Conservation (phyloP, 2,113 vertebrate genomes). For the Phalacrocorax brasilianus region DNA sequence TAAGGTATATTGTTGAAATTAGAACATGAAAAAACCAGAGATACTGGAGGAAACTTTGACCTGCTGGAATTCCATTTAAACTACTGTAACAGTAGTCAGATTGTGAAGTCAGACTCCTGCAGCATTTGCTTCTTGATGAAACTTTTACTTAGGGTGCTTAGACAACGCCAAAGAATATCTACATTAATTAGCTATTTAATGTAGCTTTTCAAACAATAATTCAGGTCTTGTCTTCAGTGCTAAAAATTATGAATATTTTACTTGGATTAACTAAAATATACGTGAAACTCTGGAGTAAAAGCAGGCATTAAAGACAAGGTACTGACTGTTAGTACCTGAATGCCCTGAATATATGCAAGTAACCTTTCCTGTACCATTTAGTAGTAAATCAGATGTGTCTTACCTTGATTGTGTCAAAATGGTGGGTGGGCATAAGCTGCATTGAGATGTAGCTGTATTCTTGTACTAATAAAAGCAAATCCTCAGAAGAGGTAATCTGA, state of each 20-base stretch:
- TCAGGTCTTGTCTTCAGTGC: not conserved
- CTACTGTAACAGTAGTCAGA: conserved; percentile 72
- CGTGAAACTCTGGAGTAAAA: not conserved
- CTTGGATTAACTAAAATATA: not conserved
- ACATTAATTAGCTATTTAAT: not conserved
- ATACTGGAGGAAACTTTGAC: conserved; percentile 60
- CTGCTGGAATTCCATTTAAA: conserved; percentile 55
- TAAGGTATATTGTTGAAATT: conserved; percentile 60
- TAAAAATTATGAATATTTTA: not conserved
- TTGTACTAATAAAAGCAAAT: not conserved
- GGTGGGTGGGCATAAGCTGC: not conserved
- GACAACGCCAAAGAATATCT: not conserved
- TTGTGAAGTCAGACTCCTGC: not conserved
- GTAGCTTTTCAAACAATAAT: not conserved
- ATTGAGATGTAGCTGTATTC: not conserved
- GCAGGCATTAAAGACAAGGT: not conserved
- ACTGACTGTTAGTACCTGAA: not conserved
- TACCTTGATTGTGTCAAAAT: not conserved
- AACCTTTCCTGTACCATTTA: not conserved
- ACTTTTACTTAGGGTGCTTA: not conserved
- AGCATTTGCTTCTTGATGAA: not conserved
- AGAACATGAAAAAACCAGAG: not conserved
- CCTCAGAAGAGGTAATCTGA: not conserved
- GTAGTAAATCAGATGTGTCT: not conserved
- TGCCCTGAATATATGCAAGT: not conserved